Base-by-base conservation (phyloP, 2,888 invertebrate genomes). In the Zaprionus lineosus region DNA sequence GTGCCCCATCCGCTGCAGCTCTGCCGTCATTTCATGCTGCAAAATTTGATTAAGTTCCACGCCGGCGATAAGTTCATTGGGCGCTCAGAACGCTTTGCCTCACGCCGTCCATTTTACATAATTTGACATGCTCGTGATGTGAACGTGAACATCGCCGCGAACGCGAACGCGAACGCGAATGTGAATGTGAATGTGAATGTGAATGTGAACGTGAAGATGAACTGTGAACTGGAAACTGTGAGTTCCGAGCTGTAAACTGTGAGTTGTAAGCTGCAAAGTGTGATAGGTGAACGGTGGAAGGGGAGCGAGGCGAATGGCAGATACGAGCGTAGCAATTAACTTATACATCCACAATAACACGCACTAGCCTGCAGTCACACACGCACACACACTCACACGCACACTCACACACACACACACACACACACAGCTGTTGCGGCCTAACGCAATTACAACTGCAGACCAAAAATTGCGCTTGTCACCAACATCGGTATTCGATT, bases 41-140 rank as follows among this genome's bases (percentile, higher is more conserved):
- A 31, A 71, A 86, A 81, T 84, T 86, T 82, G 85, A 81, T 81
- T 82, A 86, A 84, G 81, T 82, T 55, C n/a, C 78, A 40, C 59
- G 59, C 41, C 37, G 63, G 57, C 61, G 64, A 86, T 55, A 82
- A 84, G 86, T 81, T 86, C 71, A 86, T 86, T 86, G 70, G 47
- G 57, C 43, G 31, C 31, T 12, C 56, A 40, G 59, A 59, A 41
- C 43, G 56, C 33, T 64, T 39, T 56, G 47, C 29, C 55, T 48
- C 39, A 39, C 55, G 50, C 37, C 21, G 31, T 31, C 48, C 51
- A 47, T 64, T 78, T 69, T 69, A 55, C 82, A 69, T 65, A 69
- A 66, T 66, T 61, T 59, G 51, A 52, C 63, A 58, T 41, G 57
- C 50, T 43, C 63, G 57, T 46, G 51, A 51, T 64, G 48, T 33